phyloP scores from a whole-genome alignment of 2,888 invertebrate species.

The Drosophila barbarae region DNA sequence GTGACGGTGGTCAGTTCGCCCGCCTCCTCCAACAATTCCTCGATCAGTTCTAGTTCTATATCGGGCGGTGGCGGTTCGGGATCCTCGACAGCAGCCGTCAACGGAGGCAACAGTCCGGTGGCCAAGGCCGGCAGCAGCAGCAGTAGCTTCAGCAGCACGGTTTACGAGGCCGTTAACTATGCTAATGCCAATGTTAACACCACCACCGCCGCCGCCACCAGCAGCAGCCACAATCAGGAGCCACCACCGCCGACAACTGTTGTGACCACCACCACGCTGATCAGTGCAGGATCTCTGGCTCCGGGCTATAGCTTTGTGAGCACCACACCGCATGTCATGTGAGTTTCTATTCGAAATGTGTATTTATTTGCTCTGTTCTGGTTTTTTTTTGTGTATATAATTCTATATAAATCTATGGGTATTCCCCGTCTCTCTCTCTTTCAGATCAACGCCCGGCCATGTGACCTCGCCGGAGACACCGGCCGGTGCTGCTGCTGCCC shows the following conservation, averaged over 20 bases:
- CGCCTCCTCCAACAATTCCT: constrained; percentile 75
- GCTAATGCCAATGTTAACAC: constrained; percentile 2
- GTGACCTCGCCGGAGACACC: constrained; percentile 65
- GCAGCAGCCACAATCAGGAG: constrained; percentile 25
- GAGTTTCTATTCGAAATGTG: constrained; percentile 27
- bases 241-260: constrained; percentile 21
- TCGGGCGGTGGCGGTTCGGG: constrained; percentile 36
- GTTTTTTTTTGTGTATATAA: neutral
- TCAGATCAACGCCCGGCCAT: constrained; percentile 7
- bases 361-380: too few relatives aligned
- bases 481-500: constrained; percentile 22
- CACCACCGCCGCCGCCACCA: neutral
- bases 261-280: constrained; percentile 45
- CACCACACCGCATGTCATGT: constrained; percentile 60
- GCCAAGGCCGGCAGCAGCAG: constrained; percentile 51
- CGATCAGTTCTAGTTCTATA: constrained; percentile 56
- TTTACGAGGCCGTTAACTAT: constrained; percentile 63
- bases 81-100: constrained; percentile 75
- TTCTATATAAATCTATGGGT: neutral
- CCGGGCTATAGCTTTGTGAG: constrained; percentile 59
- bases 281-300: constrained; percentile 49
- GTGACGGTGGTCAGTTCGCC: constrained; percentile 77
- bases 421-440: neutral
- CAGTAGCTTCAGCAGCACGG: constrained; percentile 45
- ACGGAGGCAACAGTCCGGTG: constrained; percentile 74